Percentiles rank a stretch among this genome's conserved stretches.
phyloP scores from a whole-genome alignment of 2,113 vertebrate species.

The Columba livia region DNA sequence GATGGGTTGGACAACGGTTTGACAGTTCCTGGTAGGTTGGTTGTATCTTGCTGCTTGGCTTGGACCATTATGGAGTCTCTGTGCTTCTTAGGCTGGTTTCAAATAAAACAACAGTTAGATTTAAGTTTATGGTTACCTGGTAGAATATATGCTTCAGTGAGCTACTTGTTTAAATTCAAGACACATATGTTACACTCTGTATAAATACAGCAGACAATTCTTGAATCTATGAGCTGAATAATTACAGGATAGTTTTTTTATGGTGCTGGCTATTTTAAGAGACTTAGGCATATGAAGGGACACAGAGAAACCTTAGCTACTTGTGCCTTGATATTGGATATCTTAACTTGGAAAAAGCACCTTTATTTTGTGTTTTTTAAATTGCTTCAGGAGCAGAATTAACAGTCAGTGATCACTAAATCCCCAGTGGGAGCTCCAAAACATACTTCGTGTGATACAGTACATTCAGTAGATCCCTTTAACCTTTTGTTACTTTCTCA shows the following conservation, averaged over 20 bases:
- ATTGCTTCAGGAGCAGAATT: not conserved
- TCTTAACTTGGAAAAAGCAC: not conserved
- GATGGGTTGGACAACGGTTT: constrained; percentile 83
- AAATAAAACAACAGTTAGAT: not conserved
- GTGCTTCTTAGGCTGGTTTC: not conserved
- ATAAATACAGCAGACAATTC: not conserved
- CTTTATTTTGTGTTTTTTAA: not conserved
- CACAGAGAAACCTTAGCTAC: not conserved
- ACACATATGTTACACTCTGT: not conserved
- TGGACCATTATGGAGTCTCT: not conserved
- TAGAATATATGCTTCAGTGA: not conserved
- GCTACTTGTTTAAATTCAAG: not conserved
- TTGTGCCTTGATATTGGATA: not conserved
- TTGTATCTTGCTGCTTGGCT: not conserved
- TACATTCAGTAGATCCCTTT: not conserved
- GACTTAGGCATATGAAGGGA: not conserved
- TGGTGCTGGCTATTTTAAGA: not conserved
- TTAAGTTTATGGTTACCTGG: not conserved
- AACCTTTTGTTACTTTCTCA: not conserved
- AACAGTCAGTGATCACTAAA: not conserved
- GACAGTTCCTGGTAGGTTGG: constrained; percentile 67
- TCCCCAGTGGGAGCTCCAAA: not conserved
- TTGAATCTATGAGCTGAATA: not conserved
- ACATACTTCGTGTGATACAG: not conserved
- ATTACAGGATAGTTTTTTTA: not conserved